These are phyloP conservation scores for Callaeas wilsoni DNA, from an alignment of 2,113 vertebrate species.

Conservation along the genomic window DNA sequence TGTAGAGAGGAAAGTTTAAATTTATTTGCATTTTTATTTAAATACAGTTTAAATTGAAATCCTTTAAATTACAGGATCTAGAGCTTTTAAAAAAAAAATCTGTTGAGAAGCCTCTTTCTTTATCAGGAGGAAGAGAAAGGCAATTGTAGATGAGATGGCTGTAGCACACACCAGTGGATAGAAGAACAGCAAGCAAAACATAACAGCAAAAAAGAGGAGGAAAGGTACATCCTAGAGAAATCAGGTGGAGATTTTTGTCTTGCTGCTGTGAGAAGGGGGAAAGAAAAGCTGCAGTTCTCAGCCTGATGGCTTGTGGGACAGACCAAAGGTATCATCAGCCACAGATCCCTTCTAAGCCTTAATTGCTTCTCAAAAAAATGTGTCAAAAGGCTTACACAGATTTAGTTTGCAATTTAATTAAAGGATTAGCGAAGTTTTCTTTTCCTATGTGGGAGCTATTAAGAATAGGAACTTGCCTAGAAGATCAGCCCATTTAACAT, in stretches of 20 bases:
- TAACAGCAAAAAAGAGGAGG: not conserved
- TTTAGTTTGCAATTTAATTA: constrained; percentile 11
- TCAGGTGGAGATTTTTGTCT: not conserved
- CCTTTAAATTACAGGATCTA: not conserved
- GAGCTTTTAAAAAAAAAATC: too few relatives aligned
- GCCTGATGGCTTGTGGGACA: not conserved
- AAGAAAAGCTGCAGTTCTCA: not conserved
- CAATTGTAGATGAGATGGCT: not conserved
- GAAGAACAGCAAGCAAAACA: not conserved
- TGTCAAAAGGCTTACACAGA: not conserved
- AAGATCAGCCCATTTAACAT: not conserved
- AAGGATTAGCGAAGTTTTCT: not conserved
- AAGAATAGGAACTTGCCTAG: not conserved
- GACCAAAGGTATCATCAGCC: not conserved
- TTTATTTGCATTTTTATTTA: not conserved
- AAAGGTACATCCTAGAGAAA: not conserved
- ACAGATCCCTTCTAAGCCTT: not conserved
- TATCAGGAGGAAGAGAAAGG: not conserved
- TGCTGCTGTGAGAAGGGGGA: accelerated
- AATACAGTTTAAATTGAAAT: not conserved
- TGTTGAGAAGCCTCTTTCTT: not conserved
- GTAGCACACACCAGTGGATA: accelerated
- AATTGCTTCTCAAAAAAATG: not conserved
- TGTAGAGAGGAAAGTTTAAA: accelerated
- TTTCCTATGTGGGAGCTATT: not conserved